A percentile compares a stretch with the other conserved stretches of the same genome.
These are phyloP conservation scores for Romanogobio albipinnatus DNA, from an alignment of 2,113 vertebrate genomes.

Conservation along the genomic window DNA sequence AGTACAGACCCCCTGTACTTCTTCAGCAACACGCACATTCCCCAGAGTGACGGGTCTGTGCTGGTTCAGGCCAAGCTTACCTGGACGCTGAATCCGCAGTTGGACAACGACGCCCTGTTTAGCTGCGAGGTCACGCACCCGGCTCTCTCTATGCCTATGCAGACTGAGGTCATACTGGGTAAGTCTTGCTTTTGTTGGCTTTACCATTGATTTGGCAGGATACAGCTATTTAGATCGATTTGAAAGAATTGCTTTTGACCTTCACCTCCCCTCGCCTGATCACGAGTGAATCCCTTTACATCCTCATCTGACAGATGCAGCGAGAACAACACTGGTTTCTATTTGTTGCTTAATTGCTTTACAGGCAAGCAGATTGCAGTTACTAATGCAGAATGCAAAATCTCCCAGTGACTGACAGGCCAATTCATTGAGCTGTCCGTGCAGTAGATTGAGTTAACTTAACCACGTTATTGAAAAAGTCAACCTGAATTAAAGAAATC, in stretches of 20 bases:
- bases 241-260: conserved; percentile 1
- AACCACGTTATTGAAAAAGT: conserved; percentile 76
- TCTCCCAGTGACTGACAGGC: conserved; percentile 72
- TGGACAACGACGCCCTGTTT: conserved; percentile 96
- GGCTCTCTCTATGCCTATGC: conserved; percentile 97
- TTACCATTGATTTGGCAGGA: neutral
- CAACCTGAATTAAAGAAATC: conserved; percentile 73
- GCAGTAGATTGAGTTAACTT: conserved; percentile 76
- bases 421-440: conserved; percentile 76
- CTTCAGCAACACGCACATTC: conserved; percentile 86
- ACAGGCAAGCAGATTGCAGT: conserved; percentile 73
- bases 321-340: conserved; percentile 72
- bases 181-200: conserved; percentile 63
- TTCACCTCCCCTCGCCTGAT: conserved; percentile 10
- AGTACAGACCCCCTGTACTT: conserved; percentile 90
- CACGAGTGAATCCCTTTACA: conserved; percentile 51
- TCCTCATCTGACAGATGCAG: conserved; percentile 68
- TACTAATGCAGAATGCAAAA: conserved; percentile 67
- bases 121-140: conserved; percentile 98
- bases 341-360: conserved; percentile 77
- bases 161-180: conserved; percentile 93
- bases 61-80: conserved; percentile 93
- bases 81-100: conserved; percentile 95
- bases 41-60: conserved; percentile 92
- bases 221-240: conserved; percentile 24